Conservation (phyloP, 2,888 invertebrate species). For the Drosophila cognata region DNA sequence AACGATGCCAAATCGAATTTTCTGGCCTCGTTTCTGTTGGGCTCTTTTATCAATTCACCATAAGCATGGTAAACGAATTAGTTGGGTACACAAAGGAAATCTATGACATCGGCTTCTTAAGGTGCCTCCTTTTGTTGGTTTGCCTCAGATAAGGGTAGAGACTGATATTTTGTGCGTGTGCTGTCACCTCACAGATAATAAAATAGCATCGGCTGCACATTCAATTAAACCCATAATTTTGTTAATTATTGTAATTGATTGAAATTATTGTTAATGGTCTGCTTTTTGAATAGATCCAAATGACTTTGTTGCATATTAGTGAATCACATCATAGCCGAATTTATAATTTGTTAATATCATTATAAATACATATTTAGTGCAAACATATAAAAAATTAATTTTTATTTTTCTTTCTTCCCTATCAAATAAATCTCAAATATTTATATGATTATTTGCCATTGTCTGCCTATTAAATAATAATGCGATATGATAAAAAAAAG, state of each 20-base stretch:
- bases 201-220: slow-evolving; percentile 18
- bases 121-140: slow-evolving; percentile 14
- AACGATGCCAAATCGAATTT: slow-evolving; percentile 67
- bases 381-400: not conserved
- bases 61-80: slow-evolving; percentile 69
- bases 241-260: not conserved
- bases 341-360: not conserved
- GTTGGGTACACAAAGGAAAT: slow-evolving; percentile 30
- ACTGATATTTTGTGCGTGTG: not conserved
- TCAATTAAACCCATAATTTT: slow-evolving; percentile 6
- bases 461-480: not conserved
- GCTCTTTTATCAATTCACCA: slow-evolving; percentile 58
- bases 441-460: not conserved
- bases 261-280: not conserved
- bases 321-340: not conserved
- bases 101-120: slow-evolving; percentile 26
- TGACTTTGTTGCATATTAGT: not conserved
- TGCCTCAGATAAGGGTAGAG: not conserved
- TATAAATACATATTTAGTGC: not conserved
- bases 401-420: not conserved
- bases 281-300: not conserved
- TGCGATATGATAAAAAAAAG: not conserved
- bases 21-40: slow-evolving; percentile 18
- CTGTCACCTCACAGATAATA: slow-evolving; percentile 7
- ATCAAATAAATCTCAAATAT: not conserved